Evolutionary conservation across 2,888 invertebrate species (phyloP).

Genomic region (Emesis furor): DNA sequence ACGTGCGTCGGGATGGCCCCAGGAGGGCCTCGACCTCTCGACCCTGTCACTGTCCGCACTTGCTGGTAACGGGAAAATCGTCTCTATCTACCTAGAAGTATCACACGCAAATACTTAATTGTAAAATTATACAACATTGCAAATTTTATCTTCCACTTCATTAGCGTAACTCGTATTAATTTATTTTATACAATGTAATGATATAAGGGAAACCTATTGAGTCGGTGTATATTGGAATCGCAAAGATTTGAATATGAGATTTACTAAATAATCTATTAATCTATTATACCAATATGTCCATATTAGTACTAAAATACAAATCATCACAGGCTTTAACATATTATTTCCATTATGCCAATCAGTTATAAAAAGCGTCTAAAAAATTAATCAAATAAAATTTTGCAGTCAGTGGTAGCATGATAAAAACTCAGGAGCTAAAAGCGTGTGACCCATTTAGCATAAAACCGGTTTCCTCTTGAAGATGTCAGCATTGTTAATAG

Average conservation of each 20-base stretch:
- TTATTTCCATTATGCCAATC: constrained; percentile 15
- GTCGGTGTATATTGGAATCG: too few species aligned
- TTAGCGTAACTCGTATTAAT: constrained; percentile 17
- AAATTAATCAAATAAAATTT: constrained; percentile 23
- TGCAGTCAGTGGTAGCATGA: constrained; percentile 29
- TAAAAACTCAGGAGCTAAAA: constrained; percentile 88
- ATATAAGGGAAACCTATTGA: constrained; percentile 25
- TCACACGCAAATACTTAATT: constrained; percentile 43
- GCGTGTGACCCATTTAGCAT: constrained; percentile 91
- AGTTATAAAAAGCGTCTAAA: constrained; percentile 12
- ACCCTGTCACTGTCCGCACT: constrained; percentile 89
- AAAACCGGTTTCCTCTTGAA: constrained; percentile 91
- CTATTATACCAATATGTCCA: too few species aligned
- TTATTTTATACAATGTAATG: constrained; percentile 23
- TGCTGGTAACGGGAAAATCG: constrained; percentile 88
- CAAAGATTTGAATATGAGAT: too few species aligned
- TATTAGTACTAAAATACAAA: too few species aligned
- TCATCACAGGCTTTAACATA: too few species aligned
- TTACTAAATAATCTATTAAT: too few species aligned
- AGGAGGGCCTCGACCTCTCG: constrained; percentile 88
- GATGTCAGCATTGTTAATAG: constrained; percentile 88
- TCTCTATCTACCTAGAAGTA: constrained; percentile 79
- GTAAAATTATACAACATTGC: constrained; percentile 42
- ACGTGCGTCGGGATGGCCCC: constrained; percentile 86
- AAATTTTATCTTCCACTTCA: constrained; percentile 11